Evolutionary conservation across 2,888 invertebrate species (phyloP), one percentile per base, ranked within the genome.

Genomic region (Fragum whitleyi): DNA sequence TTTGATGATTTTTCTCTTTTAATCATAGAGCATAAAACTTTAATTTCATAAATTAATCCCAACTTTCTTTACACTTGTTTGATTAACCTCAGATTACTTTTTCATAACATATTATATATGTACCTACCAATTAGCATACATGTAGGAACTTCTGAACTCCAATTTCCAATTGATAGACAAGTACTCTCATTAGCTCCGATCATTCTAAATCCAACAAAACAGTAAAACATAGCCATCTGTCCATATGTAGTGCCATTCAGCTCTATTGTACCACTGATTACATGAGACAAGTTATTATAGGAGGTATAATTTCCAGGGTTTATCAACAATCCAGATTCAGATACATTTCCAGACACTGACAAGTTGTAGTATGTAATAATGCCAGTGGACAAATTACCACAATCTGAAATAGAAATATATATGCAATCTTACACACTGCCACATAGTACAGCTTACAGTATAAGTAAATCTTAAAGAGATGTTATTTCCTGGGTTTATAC

Each of bases 51-150:
- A n/a, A n/a, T n/a, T n/a, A n/a, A n/a, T n/a, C n/a, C n/a, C n/a
- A n/a, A 36, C 32, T 36, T 36, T 36, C 5, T 36, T 36, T 36
- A 9, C 32, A 36, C 32, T 36, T 36, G 32, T 36, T 3, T 36
- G n/a, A n/a, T n/a, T n/a, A n/a, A n/a, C n/a, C n/a, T n/a, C n/a
- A n/a, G n/a, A n/a, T n/a, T n/a, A n/a, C n/a, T n/a, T n/a, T 39
- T 39, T 14, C 6, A 39, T 14, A 39, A 39, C 6, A 39, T 6
- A 39, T 6, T 39, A 39, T 9, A 6, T 9, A 9, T 39, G 6
- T 39, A 39, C 47, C 14, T 23, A 79, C 79, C 79, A 39, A 72
- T 72, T 7, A 79, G 62, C 16, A 32, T 7, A 23, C 57, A 57
- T 21, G 23, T 57, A 19, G 57, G 57, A 2, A 57, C 57, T 3